These are phyloP conservation scores for Micrasema longulum DNA, from an alignment of 1,140 invertebrate species.

Conservation along the genomic window DNA sequence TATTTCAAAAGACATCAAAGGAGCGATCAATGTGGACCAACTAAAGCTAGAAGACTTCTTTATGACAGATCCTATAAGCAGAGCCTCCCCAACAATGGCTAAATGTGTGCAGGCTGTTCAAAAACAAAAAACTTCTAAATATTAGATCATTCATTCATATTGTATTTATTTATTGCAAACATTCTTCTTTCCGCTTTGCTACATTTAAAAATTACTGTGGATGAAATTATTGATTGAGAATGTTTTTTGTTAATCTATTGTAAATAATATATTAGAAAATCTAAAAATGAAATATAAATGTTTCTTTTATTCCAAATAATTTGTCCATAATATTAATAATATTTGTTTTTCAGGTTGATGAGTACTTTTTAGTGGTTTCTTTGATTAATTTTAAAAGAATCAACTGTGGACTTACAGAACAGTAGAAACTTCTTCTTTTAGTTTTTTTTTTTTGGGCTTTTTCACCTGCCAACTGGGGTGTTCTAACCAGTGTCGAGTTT, in stretches of 20 bases:
- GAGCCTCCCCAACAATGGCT: slow-evolving; percentile 98
- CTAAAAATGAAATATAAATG: slow-evolving; percentile 5
- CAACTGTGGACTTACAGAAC: too few relatives aligned
- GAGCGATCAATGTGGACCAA: slow-evolving; percentile 80
- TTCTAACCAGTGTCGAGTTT: too few relatives aligned
- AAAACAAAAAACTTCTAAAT: slow-evolving; percentile 74
- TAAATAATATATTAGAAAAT: slow-evolving; percentile 32
- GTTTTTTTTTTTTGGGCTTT: too few relatives aligned
- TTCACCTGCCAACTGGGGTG: too few relatives aligned
- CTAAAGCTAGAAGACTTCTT: slow-evolving; percentile 94
- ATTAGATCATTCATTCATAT: slow-evolving; percentile 41
- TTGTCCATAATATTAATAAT: too few relatives aligned
- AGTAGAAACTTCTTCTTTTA: too few relatives aligned
- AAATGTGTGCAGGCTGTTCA: slow-evolving; percentile 94
- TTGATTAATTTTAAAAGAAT: too few relatives aligned
- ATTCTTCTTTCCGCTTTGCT: slow-evolving; percentile 4
- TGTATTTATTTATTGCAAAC: slow-evolving; percentile 29
- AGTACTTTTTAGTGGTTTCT: too few relatives aligned
- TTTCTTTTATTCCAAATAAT: slow-evolving; percentile 15
- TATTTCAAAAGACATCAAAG: slow-evolving; percentile 68
- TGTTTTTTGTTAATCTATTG: slow-evolving; percentile 17
- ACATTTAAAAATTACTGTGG: background rate
- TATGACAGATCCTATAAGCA: slow-evolving; percentile 96
- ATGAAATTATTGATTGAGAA: slow-evolving; percentile 13
- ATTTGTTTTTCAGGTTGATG: too few relatives aligned